Percentiles rank a stretch among this genome's conserved stretches.
phyloP scores from a whole-genome alignment of 2,888 invertebrate genomes.

The Tethea ocularis region DNA sequence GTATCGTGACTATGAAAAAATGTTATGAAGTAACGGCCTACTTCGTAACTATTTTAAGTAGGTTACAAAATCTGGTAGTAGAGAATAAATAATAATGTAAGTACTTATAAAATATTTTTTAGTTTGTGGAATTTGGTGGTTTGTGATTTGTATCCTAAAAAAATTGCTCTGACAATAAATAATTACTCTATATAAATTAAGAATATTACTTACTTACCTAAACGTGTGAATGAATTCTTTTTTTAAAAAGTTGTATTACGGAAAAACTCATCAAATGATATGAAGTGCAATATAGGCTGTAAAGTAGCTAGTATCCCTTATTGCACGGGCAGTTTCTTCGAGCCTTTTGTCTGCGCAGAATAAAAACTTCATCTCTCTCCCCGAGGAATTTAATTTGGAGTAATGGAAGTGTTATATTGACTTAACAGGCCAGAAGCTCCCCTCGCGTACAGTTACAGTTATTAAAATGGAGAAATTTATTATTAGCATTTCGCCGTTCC shows the following conservation, averaged over 20 bases:
- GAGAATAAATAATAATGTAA: no score
- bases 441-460: slow-evolving; percentile 79
- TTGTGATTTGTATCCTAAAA: no score
- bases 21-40: no score
- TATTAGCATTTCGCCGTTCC: slow-evolving; percentile 80
- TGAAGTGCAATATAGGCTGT: slow-evolving; percentile 32
- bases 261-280: slow-evolving; percentile 35
- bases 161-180: no score
- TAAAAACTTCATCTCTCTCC: slow-evolving; percentile 82
- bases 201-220: neutral
- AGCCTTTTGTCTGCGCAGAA: slow-evolving; percentile 69
- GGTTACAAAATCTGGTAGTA: no score
- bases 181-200: no score
- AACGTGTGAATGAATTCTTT: neutral
- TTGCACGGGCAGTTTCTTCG: slow-evolving; percentile 61
- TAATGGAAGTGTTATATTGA: slow-evolving; percentile 85
- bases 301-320: slow-evolving; percentile 39
- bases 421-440: slow-evolving; percentile 83
- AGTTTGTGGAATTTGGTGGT: no score
- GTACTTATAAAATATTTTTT: no score
- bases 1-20: slow-evolving; percentile 10
- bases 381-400: slow-evolving; percentile 83
- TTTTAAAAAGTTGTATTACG: slow-evolving; percentile 4
- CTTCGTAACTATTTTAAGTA: no score
- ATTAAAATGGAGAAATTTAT: slow-evolving; percentile 84